Evolutionary conservation across 53 echinoderm and acorn worm species (phyloP), one percentile per base, ranked within the genome.

Genomic region (Arbacia lixula): DNA sequence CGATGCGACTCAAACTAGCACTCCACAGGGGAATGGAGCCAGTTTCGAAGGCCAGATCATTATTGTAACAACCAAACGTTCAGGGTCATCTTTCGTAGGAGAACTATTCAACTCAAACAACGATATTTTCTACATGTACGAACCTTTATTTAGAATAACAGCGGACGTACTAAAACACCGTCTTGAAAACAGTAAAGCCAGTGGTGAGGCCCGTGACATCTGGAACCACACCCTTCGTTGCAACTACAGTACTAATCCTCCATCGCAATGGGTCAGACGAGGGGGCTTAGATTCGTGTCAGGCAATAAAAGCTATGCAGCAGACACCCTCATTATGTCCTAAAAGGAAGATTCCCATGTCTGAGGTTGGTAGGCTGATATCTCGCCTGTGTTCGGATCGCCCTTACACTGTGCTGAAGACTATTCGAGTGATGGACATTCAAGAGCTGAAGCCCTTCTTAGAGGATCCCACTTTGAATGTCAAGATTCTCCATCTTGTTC

Each of bases 1-100:
- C n/a, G n/a, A n/a, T n/a, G n/a, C n/a, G n/a, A n/a, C n/a, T n/a
- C n/a, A n/a, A n/a, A n/a, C n/a, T n/a, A n/a, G n/a, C n/a, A n/a
- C n/a, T n/a, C n/a, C n/a, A n/a, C n/a, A n/a, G n/a, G n/a, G n/a
- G n/a, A n/a, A n/a, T n/a, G n/a, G n/a, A n/a, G n/a, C n/a, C n/a
- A n/a, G n/a, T n/a, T n/a, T n/a, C n/a, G n/a, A n/a, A 36, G 64
- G 4, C 17, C 82, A 81, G 61, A 34, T 89, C 9, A 63, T 92
- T 12, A 72, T 95, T 12, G 71, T 95, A 6, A 79, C 95, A 2
- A 68, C 85, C 31, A 95, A 95, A 75, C 75, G 95, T 27, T 95
- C 95, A 34, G 95, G 95, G 29, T 93, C 95, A 29, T 95, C 95
- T 20, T 95, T 95, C 53, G 46, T 95, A 1, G 93, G 95, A 61